Evolutionary conservation across 2,888 invertebrate species (phyloP), one percentile per base, ranked within the genome.

Genomic region (Sesia apiformis): DNA sequence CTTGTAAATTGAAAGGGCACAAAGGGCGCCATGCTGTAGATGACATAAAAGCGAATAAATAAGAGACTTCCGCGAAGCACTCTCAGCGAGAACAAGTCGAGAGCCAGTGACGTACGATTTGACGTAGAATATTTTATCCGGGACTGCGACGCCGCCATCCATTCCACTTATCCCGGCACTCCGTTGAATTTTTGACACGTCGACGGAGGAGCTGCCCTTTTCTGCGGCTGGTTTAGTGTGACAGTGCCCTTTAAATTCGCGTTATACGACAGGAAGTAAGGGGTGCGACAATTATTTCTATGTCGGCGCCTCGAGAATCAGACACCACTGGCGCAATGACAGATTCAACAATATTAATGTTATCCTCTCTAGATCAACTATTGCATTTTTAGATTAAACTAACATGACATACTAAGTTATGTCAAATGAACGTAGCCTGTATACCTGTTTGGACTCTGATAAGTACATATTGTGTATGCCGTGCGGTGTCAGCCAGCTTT

Each of bases 161-260:
- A 85, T 89, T 88, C 85, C 88, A 87, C 89, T 89, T 89, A 88
- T 81, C 83, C 84, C 73, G 72, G 77, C 75, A 74, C 78, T 83
- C 81, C 79, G 82, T 81, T 85, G 85, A 87, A 87, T 88, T 88
- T 89, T 88, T 87, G 89, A 87, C 86, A 85, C 79, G 78, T 76
- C 76, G 70, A 74, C 75, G 75, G 71, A 73, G 72, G 70, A 72
- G 67, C 75, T 81, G 79, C 76, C 80, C 84, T 84, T 81, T 84
- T 82, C 79, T 81, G 76, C 71, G 78, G 78, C 76, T 77, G 78
- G 76, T 82, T 83, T 85, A 84, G 76, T 83, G 73, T 73, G 78
- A 73, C 76, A 75, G 69, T 70, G 71, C 69, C 80, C 81, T 82
- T 83, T 86, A 84, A 81, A 82, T 82, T 81, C 78, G 78, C 69